These are phyloP conservation scores for Callosobruchus maculatus DNA, from an alignment of 2,888 invertebrate species.

Conservation along the genomic window DNA sequence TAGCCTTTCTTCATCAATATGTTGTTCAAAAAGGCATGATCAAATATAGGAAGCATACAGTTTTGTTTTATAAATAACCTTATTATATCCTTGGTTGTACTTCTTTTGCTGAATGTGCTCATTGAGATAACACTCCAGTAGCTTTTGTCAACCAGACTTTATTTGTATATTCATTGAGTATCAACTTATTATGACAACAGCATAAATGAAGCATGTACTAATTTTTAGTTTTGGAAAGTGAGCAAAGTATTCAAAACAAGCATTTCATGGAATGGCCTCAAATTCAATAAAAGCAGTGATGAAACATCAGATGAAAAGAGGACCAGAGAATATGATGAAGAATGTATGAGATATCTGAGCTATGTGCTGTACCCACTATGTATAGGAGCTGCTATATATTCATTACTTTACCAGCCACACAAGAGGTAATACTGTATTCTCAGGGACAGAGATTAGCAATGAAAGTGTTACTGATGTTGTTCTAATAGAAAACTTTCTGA, in stretches of 20 bases:
- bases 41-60: background rate
- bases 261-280: slow-evolving; percentile 43
- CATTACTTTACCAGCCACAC: slow-evolving; percentile 89
- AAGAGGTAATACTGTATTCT: slow-evolving; percentile 77
- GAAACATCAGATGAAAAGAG: slow-evolving; percentile 66
- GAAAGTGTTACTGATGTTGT: too few species aligned
- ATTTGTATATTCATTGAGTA: too few species aligned
- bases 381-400: slow-evolving; percentile 83
- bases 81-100: too few species aligned
- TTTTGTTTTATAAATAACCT: background rate
- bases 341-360: slow-evolving; percentile 89
- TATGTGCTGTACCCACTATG: slow-evolving; percentile 89
- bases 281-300: slow-evolving; percentile 40
- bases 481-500: too few species aligned
- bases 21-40: background rate
- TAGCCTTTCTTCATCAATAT: too few species aligned
- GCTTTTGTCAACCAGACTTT: too few species aligned
- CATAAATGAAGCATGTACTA: background rate
- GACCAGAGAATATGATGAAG: slow-evolving; percentile 84
- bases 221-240: slow-evolving; percentile 84
- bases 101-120: too few species aligned
- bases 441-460: too few species aligned
- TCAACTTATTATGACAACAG: background rate
- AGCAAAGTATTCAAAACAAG: slow-evolving; percentile 80
- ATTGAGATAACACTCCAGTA: too few species aligned